Evolutionary conservation across 2,113 vertebrate genomes (phyloP), one percentile per base, ranked within the genome.

Genomic region (Ursus arctos): DNA sequence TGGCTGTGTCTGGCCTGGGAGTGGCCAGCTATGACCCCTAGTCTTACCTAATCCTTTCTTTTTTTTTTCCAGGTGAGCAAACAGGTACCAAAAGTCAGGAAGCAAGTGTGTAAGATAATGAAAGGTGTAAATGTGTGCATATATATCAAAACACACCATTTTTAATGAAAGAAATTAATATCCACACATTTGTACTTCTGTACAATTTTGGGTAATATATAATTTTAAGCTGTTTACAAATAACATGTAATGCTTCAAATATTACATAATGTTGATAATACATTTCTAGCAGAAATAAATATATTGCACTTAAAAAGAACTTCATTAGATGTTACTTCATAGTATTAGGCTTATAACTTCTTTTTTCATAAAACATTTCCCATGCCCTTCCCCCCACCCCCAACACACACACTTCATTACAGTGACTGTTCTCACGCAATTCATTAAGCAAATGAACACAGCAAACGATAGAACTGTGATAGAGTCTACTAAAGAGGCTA

Each of bases 271-370:
- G 98, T 99, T 98, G 99, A 99, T 99, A 99, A 98, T 99, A 99
- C 99, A 99, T 99, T 99, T 99, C 99, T 99, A 99, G 99, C 99
- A 99, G 99, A 99, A 99, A 99, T 99, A 99, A 99, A 99, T 99
- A 99, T 99, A 99, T 99, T 99, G 99, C 99, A 99, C 99, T 99
- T 99, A 99, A 99, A 99, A 99, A 99, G 98, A 99, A 99, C 91
- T 99, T 97, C 95, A 65, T 99, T 98, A 98, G 98, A 98, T 99
- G 98, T 99, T 98, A 97, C 95, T 98, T 98, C 98, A 99, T 98
- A 98, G 98, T 98, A 97, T 98, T 98, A 98, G 96, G 98, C 96
- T 98, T 98, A 98, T 98, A 98, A 98, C 97, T 98, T 98, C 91
- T 98, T 98, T 97, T 98, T 95, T 98, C 98, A 98, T 98, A 99